Evolutionary conservation across 2,888 invertebrate genomes (phyloP), one percentile per base, ranked within the genome.

Genomic region (Keiferia lycopersicella): DNA sequence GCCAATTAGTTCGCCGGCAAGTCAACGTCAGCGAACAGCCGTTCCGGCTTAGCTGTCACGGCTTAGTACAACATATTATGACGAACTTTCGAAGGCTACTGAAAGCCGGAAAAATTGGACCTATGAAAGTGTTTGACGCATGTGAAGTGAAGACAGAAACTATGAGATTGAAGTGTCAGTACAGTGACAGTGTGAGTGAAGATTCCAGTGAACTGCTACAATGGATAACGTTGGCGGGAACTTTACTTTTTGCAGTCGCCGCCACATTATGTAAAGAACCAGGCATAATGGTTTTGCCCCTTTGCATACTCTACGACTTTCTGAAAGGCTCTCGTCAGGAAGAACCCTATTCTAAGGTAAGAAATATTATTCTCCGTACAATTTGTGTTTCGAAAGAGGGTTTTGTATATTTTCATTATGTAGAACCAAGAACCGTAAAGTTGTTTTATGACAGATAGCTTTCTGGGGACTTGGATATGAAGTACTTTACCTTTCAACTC

Each of bases 191-290:
- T 86, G 86, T 79, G 61, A 87, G 86, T 87, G 88, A 84, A 71
- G 87, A 89, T 74, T 78, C 84, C 65, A 78, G 88, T 30, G 92
- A 88, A 80, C 81, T 87, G 72, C 75, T 87, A 78, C 88, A 87
- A 81, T 91, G 91, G 91, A 74, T 93, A 71, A 95, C 94, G 73
- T 88, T 96, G 75, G 89, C 92, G 63, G 87, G 93, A 68, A 93
- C 94, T 68, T 84, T 94, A 73, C 71, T 94, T 82, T 86, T 96
- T 69, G 95, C 97, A 45, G 91, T 95, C 56, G 95, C 96, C 57
- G 97, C 97, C 69, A 96, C 98, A 90, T 93, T 99, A 73, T 97
- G 97, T 91, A 99, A 98, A 91, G 99, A 99, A 90, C 98, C 98
- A 62, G 98, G 98, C 63, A 95, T 98, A 79, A 98, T 98, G 71